phyloP scores from a whole-genome alignment of 2,797 vertebrate species.

The Bufotes viridis region DNA sequence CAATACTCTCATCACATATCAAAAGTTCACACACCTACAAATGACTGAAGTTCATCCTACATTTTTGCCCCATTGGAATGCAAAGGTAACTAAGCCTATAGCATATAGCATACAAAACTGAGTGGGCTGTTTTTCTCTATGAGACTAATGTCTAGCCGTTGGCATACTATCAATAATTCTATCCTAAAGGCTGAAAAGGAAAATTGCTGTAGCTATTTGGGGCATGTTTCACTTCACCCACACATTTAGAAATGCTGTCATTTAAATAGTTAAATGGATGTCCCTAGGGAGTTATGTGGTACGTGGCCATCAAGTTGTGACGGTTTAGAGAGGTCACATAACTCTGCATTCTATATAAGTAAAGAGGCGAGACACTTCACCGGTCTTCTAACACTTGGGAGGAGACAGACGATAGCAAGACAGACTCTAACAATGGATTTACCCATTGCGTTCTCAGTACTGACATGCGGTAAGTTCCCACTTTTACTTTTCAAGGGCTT shows the following conservation, averaged over 20 bases:
- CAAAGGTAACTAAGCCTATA: neutral
- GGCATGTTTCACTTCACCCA: constrained; percentile 17
- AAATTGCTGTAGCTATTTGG: neutral
- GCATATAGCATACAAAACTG: neutral
- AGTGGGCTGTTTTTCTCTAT: neutral
- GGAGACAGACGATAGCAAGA: neutral
- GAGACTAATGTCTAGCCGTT: neutral
- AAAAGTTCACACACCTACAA: neutral
- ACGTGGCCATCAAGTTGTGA: constrained; percentile 22
- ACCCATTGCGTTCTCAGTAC: neutral
- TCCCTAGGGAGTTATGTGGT: constrained; percentile 32
- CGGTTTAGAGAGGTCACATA: constrained; percentile 14
- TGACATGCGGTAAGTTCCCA: constrained; percentile 43
- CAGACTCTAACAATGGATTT: constrained; percentile 18
- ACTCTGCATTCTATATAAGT: constrained; percentile 19
- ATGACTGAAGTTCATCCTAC: neutral
- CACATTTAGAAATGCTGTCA: neutral
- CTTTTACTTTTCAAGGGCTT: neutral
- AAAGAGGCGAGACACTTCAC: neutral
- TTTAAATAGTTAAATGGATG: constrained; percentile 7
- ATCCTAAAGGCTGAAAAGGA: neutral
- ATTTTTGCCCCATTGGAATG: neutral
- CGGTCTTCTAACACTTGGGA: neutral
- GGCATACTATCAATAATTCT: neutral
- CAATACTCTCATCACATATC: neutral